Conservation (phyloP, 2,797 vertebrate species). For the Hydrophis major region DNA sequence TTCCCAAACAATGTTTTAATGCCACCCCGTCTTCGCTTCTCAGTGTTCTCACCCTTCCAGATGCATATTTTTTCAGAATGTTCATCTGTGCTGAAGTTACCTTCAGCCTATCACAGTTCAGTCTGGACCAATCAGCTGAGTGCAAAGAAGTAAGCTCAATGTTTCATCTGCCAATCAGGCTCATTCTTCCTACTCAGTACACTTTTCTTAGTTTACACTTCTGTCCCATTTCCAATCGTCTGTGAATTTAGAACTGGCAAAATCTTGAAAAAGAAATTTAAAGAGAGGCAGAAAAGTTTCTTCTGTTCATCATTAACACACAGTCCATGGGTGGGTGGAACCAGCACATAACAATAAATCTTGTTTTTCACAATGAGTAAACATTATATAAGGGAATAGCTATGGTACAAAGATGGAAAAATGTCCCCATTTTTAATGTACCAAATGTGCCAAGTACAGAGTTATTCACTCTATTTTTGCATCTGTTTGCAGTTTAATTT, state of each 20-base stretch:
- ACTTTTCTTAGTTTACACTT: neutral
- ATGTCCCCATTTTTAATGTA: neutral
- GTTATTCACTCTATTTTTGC: neutral
- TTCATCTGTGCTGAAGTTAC: neutral
- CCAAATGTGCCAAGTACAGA: neutral
- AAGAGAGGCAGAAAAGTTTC: neutral
- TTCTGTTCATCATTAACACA: neutral
- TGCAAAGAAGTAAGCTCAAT: neutral
- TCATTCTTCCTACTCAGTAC: neutral
- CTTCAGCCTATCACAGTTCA: neutral
- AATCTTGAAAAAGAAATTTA: neutral
- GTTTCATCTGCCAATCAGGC: neutral
- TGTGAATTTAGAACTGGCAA: neutral
- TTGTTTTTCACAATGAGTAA: neutral
- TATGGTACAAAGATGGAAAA: neutral
- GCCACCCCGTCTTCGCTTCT: neutral
- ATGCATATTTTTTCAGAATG: neutral
- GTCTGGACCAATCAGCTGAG: neutral
- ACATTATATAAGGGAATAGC: neutral
- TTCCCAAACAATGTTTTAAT: neutral
- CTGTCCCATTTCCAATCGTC: neutral
- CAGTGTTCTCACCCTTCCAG: neutral
- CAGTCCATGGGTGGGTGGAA: neutral
- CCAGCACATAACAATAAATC: neutral
- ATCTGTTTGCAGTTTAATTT: neutral